Percentiles rank a stretch among this genome's conserved stretches.
Conservation (phyloP, 2,113 vertebrate species). For the Cyanistes caeruleus region DNA sequence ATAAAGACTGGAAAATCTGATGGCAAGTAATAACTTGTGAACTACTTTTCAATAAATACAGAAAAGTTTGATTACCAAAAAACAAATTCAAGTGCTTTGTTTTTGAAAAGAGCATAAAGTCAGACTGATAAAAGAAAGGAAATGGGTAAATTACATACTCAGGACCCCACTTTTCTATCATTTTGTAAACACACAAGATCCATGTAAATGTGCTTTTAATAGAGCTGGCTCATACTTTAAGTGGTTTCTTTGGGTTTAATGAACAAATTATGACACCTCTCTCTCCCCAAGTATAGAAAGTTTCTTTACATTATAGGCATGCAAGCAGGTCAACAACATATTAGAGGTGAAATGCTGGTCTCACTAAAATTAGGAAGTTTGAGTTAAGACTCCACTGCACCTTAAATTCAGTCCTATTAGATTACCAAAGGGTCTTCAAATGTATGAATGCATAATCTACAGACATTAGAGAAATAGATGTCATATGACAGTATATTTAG, state of each 20-base stretch:
- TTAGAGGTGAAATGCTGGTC: slow-evolving; percentile 43
- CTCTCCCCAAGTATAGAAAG: neutral
- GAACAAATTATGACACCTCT: slow-evolving; percentile 20
- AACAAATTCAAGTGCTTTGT: slow-evolving; percentile 6
- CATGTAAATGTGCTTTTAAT: slow-evolving; percentile 57
- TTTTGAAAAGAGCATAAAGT: neutral
- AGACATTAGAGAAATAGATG: neutral
- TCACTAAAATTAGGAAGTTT: neutral
- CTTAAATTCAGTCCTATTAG: neutral
- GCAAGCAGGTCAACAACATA: slow-evolving; percentile 26
- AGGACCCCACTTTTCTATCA: slow-evolving; percentile 11
- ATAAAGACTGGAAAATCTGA: neutral
- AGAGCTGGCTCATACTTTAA: slow-evolving; percentile 37
- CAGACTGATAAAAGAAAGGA: neutral
- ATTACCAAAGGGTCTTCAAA: neutral
- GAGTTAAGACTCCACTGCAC: neutral
- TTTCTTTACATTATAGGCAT: slow-evolving; percentile 27
- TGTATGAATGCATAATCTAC: neutral
- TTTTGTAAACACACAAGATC: slow-evolving; percentile 14
- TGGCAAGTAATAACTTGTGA: neutral
- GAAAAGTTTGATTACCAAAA: neutral
- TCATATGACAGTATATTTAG: neutral
- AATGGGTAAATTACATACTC: neutral
- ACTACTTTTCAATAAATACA: neutral
- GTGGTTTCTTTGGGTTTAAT: neutral